A percentile compares a stretch with the other conserved stretches of the same genome.
These are phyloP conservation scores for Thelaira solivaga DNA, from an alignment of 2,888 invertebrate genomes.

Conservation along the genomic window DNA sequence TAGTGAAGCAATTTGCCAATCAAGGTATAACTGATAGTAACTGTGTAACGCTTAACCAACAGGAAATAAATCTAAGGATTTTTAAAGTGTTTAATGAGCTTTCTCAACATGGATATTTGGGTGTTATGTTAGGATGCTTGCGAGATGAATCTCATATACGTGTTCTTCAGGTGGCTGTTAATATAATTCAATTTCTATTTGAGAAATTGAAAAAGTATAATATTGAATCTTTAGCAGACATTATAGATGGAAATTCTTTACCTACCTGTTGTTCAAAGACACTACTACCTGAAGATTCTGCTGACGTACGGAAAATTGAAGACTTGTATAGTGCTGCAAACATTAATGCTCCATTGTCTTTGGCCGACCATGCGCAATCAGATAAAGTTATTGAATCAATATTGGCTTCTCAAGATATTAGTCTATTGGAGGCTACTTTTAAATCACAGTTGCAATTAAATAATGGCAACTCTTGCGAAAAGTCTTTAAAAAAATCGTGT, in stretches of 20 bases:
- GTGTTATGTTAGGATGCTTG: conserved; percentile 82
- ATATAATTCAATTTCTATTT: conserved; percentile 77
- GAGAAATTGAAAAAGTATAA: conserved; percentile 80
- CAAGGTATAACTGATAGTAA: conserved; percentile 91
- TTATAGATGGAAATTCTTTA: conserved; percentile 69
- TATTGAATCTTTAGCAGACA: conserved; percentile 71
- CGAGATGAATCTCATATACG: conserved; percentile 85
- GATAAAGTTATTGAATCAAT: conserved; percentile 72
- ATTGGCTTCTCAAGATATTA: conserved; percentile 70
- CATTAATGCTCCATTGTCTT: background rate
- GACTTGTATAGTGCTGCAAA: too few species aligned
- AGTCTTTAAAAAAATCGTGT: background rate
- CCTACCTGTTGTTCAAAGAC: background rate
- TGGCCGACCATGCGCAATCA: conserved; percentile 45
- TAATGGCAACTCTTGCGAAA: conserved; percentile 34
- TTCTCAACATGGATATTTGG: conserved; percentile 83
- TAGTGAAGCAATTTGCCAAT: conserved; percentile 81
- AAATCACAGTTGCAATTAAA: conserved; percentile 77
- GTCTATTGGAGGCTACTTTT: conserved; percentile 78
- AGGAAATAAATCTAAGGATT: conserved; percentile 80
- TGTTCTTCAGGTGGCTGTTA: conserved; percentile 81
- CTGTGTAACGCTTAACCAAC: conserved; percentile 84
- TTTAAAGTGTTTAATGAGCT: conserved; percentile 83
- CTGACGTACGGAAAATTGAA: too few species aligned
- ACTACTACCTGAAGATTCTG: too few species aligned